Base-by-base conservation (phyloP, 2,797 vertebrate species). In the Caiman crocodilus region DNA sequence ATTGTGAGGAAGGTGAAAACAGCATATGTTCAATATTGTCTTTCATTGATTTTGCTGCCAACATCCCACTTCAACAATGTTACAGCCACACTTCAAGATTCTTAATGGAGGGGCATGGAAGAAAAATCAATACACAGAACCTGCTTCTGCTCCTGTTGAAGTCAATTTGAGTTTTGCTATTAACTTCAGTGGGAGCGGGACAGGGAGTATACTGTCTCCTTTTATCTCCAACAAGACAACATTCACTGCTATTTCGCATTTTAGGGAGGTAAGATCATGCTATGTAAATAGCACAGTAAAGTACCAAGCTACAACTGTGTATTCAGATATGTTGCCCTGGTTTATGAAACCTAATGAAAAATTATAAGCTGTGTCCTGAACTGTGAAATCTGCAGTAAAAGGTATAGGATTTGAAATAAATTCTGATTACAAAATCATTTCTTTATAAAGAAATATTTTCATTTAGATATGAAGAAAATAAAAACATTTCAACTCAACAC, bases 31-130 rank as follows among this genome's bases (percentile, higher is more conserved):
- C 96, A 96, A 96, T 97, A 92, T 35, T 93, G 96, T 90, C 89
- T 96, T 88, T 88, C 96, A 97, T 96, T 93, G 97, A 98, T 97
- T 94, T 97, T 96, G 76, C 96, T 96, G 96, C 93, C 95, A 93
- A 87, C 94, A 94, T 95, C 88, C 97, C 91, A 95, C 92, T 95
- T 96, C 90, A 95, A 96, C 94, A 95, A 94, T 83, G 94, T 96
- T 96, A 94, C 56, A 94, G 94, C 91, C 1, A 14, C 88, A 95
- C 92, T 95, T 96, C 87, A 97, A 92, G 88, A 96, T 95, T 97
- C 95, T 85, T 96, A 96, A 96, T 95, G 94, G 94, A 96, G 82
- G 94, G 82, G 83, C 83, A 93, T 50, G 92, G 82, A 91, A 95
- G 56, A 67, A 95, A 97, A 97, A 97, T 97, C 97, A 96, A 97